These are phyloP conservation scores for Melanophora roralis DNA, from an alignment of 2,888 invertebrate species.

Conservation along the genomic window DNA sequence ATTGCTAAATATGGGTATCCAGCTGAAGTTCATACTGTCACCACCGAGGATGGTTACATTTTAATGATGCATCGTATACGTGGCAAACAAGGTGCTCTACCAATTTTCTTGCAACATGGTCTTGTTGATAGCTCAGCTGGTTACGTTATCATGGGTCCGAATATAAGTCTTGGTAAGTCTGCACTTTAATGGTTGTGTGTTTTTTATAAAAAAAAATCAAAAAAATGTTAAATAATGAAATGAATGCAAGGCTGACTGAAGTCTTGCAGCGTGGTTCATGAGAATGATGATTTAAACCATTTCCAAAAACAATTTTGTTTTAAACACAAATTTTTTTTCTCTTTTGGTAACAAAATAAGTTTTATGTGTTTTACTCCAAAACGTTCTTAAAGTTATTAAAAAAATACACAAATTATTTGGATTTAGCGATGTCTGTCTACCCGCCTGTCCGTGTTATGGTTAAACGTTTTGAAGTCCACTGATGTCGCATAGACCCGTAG, in stretches of 20 bases:
- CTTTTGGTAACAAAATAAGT: too few relatives aligned
- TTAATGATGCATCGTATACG: slow-evolving; percentile 85
- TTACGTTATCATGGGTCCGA: slow-evolving; percentile 85
- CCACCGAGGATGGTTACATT: slow-evolving; percentile 88
- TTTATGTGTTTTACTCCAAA: too few relatives aligned
- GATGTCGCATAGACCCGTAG: too few relatives aligned
- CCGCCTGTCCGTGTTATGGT: too few relatives aligned
- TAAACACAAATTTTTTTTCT: too few relatives aligned
- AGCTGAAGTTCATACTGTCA: slow-evolving; percentile 81
- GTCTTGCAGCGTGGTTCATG: not conserved
- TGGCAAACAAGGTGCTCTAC: slow-evolving; percentile 78
- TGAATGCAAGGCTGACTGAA: slow-evolving; percentile 32
- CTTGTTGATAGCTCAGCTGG: slow-evolving; percentile 85
- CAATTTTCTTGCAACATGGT: slow-evolving; percentile 84
- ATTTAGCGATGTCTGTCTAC: too few relatives aligned
- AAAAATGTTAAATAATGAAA: not conserved
- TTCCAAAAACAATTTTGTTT: not conserved
- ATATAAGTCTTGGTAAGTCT: slow-evolving; percentile 78
- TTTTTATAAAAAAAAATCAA: not conserved
- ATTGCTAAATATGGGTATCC: slow-evolving; percentile 82
- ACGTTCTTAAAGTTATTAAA: too few relatives aligned
- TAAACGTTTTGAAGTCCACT: too few relatives aligned
- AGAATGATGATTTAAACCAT: slow-evolving; percentile 2
- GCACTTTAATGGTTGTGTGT: not conserved
- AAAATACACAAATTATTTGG: too few relatives aligned